Evolutionary conservation across 2,797 vertebrate species (phyloP), one percentile per base, ranked within the genome.

Genomic region (Gobionotothen gibberifrons): DNA sequence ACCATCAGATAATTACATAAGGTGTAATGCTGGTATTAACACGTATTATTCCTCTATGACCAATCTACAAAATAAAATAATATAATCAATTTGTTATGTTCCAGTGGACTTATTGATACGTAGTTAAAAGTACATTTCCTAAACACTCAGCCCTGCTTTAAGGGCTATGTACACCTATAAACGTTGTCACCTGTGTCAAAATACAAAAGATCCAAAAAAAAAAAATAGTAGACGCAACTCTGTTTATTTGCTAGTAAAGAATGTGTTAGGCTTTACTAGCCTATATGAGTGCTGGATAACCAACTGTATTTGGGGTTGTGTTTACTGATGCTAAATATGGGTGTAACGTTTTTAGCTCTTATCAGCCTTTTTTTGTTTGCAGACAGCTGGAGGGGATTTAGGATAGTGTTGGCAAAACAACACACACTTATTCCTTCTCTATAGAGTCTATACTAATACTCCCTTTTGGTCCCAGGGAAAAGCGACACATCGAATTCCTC

Each of bases 401-500:
- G 32, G 46, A 32, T 22, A 43, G 21, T 72, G 26, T 40, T 70
- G 47, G 36, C 49, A 65, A 86, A 71, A 54, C 79, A 74, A 64
- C 49, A 60, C 55, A 42, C 54, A 36, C 22, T 21, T 69, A 10
- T 48, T 57, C 47, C 9, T 39, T 66, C 57, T 68, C 42, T 52
- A 26, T 26, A 26, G 1, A 26, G 26, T 26, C 26, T 26, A 66
- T 54, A 40, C 60, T 68, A 49, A 47, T 59, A 21, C 19, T 21
- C 47, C 16, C 16, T 26, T 71, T 68, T 57, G 12, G 39, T 56
- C n/a, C 63, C 5, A 22, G 47, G 46, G 44, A 43, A 74, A 53
- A 46, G n/a, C 72, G 73, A 52, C 56, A 49, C 52, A 52, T 65
- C 47, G n/a, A 76, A 78, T 59, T 81, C 53, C 59, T 73, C 53